Conservation (phyloP, 92 coral and sea anemone genomes). For the Desmophyllum pertusum region DNA sequence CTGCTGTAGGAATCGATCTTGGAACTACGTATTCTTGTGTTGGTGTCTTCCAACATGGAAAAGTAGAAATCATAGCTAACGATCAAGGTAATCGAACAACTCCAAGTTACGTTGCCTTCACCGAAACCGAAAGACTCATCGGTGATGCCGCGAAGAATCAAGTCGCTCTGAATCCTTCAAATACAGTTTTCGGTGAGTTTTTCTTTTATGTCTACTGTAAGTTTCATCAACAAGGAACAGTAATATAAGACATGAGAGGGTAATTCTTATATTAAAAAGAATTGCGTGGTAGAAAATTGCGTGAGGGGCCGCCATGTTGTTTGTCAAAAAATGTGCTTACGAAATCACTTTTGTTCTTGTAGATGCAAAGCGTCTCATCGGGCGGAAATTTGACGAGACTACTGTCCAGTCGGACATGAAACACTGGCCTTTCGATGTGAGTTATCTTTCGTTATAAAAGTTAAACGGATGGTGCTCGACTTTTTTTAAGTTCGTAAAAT, state of each 20-base stretch:
- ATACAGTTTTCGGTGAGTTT: constrained; percentile 81
- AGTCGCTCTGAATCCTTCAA: constrained; percentile 88
- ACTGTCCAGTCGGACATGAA: constrained; percentile 86
- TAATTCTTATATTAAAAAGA: not conserved
- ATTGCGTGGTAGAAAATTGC: not conserved
- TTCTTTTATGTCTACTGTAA: not conserved
- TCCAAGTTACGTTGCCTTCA: constrained; percentile 96
- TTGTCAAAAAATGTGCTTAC: constrained; percentile 9
- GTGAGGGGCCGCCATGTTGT: not conserved
- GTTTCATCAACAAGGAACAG: not conserved
- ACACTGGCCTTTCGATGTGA: constrained; percentile 89
- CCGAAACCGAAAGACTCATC: constrained; percentile 87
- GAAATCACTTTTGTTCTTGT: constrained; percentile 18
- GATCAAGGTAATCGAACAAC: constrained; percentile 98
- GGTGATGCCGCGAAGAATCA: constrained; percentile 96
- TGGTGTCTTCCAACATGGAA: constrained; percentile 94
- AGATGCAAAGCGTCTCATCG: constrained; percentile 94
- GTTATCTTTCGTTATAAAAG: not conserved
- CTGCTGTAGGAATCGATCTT: constrained; percentile 95
- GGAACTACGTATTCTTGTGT: constrained; percentile 99
- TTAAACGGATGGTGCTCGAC: no score
- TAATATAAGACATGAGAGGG: not conserved
- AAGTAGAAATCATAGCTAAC: constrained; percentile 96
- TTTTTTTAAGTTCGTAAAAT: not conserved
- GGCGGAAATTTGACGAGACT: constrained; percentile 77